Evolutionary conservation across 2,113 vertebrate species (phyloP).

Genomic region (Ondatra zibethicus): DNA sequence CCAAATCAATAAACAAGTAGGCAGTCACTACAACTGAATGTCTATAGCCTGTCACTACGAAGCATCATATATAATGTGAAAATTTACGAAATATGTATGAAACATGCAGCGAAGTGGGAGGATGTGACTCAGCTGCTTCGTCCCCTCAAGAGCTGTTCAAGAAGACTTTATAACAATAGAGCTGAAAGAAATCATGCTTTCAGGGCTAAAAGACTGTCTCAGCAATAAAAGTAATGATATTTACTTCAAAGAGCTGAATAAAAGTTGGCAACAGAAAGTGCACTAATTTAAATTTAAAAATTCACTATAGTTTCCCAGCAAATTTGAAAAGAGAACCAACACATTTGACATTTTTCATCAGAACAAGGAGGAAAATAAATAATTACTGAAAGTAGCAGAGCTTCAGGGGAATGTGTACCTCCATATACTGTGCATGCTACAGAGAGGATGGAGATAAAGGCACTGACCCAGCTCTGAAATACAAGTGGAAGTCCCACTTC

Average conservation of each 20-base stretch:
- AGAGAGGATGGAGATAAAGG: not conserved
- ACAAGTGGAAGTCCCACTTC: not conserved
- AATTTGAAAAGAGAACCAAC: not conserved
- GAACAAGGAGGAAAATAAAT: not conserved
- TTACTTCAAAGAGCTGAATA: not conserved
- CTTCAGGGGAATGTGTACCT: not conserved
- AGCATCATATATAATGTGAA: not conserved
- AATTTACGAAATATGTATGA: not conserved
- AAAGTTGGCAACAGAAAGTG: not conserved
- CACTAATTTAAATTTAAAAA: not conserved
- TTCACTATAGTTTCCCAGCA: not conserved
- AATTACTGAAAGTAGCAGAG: not conserved
- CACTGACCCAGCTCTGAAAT: not conserved
- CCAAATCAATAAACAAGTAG: not conserved
- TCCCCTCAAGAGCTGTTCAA: not conserved
- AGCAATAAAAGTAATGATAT: not conserved
- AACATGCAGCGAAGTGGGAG: not conserved
- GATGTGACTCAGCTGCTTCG: too few species aligned
- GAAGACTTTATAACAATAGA: not conserved
- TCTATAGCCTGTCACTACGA: not conserved
- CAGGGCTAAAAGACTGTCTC: not conserved
- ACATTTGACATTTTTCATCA: not conserved
- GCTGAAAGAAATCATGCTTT: not conserved
- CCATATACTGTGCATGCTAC: not conserved
- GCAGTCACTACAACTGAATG: not conserved